These are phyloP conservation scores for Cryptosula pallasiana DNA, from an alignment of 2,888 invertebrate species.

Conservation along the genomic window DNA sequence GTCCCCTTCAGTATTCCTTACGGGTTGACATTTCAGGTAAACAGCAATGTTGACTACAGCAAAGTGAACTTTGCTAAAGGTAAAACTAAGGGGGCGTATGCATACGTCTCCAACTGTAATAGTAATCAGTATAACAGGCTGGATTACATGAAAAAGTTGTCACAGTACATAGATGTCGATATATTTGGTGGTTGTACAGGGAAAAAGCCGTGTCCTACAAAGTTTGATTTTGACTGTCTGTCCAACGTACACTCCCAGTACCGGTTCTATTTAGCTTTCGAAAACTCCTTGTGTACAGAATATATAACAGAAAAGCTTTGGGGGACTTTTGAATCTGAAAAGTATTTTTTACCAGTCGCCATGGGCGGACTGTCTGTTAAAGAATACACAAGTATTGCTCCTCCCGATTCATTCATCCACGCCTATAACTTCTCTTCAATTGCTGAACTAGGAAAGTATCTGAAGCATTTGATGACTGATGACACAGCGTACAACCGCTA, in stretches of 20 bases:
- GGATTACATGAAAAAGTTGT: not conserved
- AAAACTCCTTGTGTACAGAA: not conserved
- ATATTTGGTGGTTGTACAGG: not conserved
- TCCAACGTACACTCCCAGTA: not conserved
- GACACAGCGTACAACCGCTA: not conserved
- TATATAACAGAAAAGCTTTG: not conserved
- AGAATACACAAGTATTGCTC: not conserved
- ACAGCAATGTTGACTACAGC: not conserved
- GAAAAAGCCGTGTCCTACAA: not conserved
- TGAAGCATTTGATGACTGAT: not conserved
- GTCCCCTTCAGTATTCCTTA: not conserved
- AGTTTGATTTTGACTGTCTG: not conserved
- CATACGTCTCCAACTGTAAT: not conserved
- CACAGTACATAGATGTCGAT: not conserved
- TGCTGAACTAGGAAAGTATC: not conserved
- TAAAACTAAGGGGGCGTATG: not conserved
- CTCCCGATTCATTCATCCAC: not conserved
- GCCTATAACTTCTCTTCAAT: not conserved
- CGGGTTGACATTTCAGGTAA: not conserved
- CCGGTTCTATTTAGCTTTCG: not conserved
- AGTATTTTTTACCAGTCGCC: not conserved
- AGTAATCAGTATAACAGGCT: not conserved
- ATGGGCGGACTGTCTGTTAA: not conserved
- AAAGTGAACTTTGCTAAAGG: not conserved
- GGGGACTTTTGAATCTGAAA: not conserved